phyloP scores from a whole-genome alignment of 2,888 invertebrate genomes.

The Nudaria mundana region DNA sequence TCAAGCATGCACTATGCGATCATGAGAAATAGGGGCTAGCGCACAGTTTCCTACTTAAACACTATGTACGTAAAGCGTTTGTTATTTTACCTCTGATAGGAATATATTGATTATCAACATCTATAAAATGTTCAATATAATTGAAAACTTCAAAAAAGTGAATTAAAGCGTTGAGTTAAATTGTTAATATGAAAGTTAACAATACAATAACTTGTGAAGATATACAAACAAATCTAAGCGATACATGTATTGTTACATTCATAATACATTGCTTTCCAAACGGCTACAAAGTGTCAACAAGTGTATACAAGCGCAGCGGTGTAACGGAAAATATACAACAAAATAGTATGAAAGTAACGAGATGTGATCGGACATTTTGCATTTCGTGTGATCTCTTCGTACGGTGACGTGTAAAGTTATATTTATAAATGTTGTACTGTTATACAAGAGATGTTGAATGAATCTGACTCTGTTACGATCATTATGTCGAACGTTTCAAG shows the following conservation, averaged over 20 bases:
- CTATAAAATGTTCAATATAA: too few species aligned
- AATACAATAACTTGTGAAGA: background rate
- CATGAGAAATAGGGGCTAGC: too few species aligned
- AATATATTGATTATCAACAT: too few species aligned
- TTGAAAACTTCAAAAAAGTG: background rate
- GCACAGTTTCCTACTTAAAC: too few species aligned
- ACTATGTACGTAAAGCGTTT: too few species aligned
- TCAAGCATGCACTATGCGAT: too few species aligned
- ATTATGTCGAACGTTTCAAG: background rate
- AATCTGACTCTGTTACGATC: background rate
- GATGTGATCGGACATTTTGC: slow-evolving; percentile 20
- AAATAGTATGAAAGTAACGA: slow-evolving; percentile 20
- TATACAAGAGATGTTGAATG: background rate
- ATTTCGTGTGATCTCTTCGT: slow-evolving; percentile 34
- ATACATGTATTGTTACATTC: background rate
- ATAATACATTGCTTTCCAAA: background rate
- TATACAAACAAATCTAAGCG: background rate
- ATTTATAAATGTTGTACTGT: slow-evolving; percentile 5
- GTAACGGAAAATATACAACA: slow-evolving; percentile 19
- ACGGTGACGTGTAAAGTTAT: slow-evolving; percentile 7
- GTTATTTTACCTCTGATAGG: too few species aligned
- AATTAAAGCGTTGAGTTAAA: background rate
- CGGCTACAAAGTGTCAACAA: slow-evolving; percentile 8
- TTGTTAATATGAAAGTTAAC: background rate
- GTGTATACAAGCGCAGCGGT: slow-evolving; percentile 15